A percentile compares a stretch with the other conserved stretches of the same genome.
Evolutionary conservation across 2,888 invertebrate species (phyloP).

Genomic region (Lepidonotus clava): DNA sequence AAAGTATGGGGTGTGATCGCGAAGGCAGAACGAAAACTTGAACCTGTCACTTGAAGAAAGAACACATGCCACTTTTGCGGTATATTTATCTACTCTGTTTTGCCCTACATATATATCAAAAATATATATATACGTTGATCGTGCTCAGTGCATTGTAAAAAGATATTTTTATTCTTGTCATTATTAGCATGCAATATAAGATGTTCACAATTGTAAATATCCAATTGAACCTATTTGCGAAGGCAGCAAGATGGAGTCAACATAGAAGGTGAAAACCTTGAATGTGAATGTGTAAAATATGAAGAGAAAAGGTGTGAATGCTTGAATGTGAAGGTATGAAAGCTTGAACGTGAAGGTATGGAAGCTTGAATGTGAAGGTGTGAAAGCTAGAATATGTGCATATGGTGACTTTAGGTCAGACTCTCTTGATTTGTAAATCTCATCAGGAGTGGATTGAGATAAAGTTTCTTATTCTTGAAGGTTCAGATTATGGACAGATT

Average conservation of each 20-base stretch:
- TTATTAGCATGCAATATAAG: neutral
- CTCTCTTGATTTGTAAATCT: too few relatives aligned
- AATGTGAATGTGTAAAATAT: neutral
- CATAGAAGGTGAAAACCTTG: neutral
- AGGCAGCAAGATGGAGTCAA: conserved; percentile 30
- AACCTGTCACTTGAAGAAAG: conserved; percentile 26
- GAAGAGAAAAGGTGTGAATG: neutral
- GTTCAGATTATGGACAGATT: too few relatives aligned
- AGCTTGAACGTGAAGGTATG: neutral
- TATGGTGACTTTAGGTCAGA: too few relatives aligned
- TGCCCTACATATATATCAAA: neutral
- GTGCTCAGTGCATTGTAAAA: conserved; percentile 19
- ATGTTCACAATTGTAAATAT: conserved; percentile 30
- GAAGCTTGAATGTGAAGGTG: neutral
- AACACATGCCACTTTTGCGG: conserved; percentile 12
- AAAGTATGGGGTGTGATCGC: neutral
- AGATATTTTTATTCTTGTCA: conserved; percentile 22
- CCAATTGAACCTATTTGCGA: neutral
- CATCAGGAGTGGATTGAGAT: too few relatives aligned
- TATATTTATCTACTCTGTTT: conserved; percentile 32
- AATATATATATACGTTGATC: neutral
- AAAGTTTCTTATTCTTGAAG: too few relatives aligned
- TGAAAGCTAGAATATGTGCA: neutral
- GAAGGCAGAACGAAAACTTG: conserved; percentile 22
- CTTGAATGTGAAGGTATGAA: neutral